A percentile compares a stretch with the other conserved stretches of the same genome.
Evolutionary conservation across 2,888 invertebrate genomes (phyloP).

Genomic region (Drosophila koepferae): DNA sequence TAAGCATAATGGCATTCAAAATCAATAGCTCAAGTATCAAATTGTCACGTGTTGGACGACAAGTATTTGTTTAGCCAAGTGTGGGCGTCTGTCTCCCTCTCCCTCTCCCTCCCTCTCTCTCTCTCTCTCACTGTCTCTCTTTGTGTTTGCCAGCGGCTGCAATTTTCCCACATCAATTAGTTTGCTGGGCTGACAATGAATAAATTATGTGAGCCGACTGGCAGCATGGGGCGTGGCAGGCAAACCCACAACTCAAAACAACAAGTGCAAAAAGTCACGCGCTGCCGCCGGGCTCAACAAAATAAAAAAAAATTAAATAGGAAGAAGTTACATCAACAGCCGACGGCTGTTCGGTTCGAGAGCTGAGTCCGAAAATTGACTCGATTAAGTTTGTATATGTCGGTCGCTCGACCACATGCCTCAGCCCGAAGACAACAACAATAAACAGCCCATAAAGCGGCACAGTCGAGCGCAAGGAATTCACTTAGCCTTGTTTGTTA

Average conservation of each 20-base stretch:
- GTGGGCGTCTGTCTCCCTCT: slow-evolving; percentile 14
- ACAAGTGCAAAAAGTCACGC: slow-evolving; percentile 84
- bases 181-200: slow-evolving; percentile 78
- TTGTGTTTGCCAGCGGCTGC: slow-evolving; percentile 58
- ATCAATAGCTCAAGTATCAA: slow-evolving; percentile 38
- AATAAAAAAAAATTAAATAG: slow-evolving; percentile 7
- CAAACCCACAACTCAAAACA: slow-evolving; percentile 43
- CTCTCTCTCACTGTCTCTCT: not conserved
- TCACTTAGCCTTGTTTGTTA: slow-evolving; percentile 84
- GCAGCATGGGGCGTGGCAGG: slow-evolving; percentile 4
- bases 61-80: slow-evolving; percentile 68
- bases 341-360: slow-evolving; percentile 43
- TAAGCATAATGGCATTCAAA: slow-evolving; percentile 10
- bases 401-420: slow-evolving; percentile 26
- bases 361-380: slow-evolving; percentile 78
- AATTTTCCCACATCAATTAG: slow-evolving; percentile 82
- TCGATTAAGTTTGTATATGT: slow-evolving; percentile 80
- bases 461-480: slow-evolving; percentile 78
- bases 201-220: slow-evolving; percentile 73
- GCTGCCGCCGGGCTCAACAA: slow-evolving; percentile 53
- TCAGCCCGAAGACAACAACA: slow-evolving; percentile 73
- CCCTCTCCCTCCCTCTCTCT: not conserved
- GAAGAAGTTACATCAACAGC: slow-evolving; percentile 77
- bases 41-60: slow-evolving; percentile 48
- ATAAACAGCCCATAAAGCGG: slow-evolving; percentile 81